Conservation (phyloP, 2,797 vertebrate species). For the Cossypha polioptera region DNA sequence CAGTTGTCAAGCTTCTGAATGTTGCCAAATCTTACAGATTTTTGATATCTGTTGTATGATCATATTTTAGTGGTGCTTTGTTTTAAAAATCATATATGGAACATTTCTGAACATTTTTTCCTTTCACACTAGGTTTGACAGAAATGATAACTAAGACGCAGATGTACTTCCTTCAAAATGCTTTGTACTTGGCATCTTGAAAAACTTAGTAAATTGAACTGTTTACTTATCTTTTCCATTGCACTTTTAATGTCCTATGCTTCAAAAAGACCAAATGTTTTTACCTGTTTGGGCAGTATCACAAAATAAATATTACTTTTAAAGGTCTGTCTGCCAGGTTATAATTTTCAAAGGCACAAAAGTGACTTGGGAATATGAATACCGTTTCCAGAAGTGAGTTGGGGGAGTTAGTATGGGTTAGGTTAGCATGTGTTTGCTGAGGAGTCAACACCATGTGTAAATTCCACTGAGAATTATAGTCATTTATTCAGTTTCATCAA, state of each 20-base stretch:
- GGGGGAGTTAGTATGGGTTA: neutral
- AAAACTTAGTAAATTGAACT: neutral
- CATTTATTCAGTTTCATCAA: neutral
- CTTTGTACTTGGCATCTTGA: neutral
- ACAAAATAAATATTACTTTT: neutral
- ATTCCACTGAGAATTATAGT: neutral
- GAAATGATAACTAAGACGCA: neutral
- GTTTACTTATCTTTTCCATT: neutral
- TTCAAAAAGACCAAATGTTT: neutral
- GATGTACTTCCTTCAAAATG: neutral
- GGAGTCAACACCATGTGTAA: neutral
- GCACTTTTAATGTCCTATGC: neutral
- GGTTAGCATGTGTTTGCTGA: neutral
- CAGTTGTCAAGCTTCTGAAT: neutral
- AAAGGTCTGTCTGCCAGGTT: neutral
- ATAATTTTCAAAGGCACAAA: neutral
- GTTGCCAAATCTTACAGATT: neutral
- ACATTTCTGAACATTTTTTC: neutral
- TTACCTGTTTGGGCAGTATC: neutral
- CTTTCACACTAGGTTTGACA: neutral
- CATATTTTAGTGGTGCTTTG: neutral
- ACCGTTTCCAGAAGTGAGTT: neutral
- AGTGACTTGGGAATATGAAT: neutral
- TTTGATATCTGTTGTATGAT: neutral
- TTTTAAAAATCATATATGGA: neutral